These are phyloP conservation scores for Hylaea fasciaria DNA, from an alignment of 2,888 invertebrate genomes.

Conservation along the genomic window DNA sequence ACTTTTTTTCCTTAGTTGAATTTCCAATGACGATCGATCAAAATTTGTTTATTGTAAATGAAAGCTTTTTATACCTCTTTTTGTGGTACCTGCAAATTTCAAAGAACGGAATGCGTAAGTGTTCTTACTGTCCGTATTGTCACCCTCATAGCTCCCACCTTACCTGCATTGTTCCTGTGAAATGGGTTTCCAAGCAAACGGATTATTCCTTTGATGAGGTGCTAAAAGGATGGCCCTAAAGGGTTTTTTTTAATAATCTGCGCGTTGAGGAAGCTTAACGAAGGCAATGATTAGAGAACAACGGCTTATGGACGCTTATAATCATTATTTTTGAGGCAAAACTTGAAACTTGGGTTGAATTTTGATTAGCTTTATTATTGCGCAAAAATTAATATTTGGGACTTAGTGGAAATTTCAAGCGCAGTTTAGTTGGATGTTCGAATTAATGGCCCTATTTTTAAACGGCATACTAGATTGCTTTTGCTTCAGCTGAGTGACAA, in stretches of 20 bases:
- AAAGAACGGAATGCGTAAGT: neutral
- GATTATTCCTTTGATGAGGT: slow-evolving; percentile 53
- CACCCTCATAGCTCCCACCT: slow-evolving; percentile 30
- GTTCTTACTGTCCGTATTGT: neutral
- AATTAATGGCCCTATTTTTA: no score
- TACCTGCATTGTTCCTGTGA: slow-evolving; percentile 43
- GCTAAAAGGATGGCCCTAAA: slow-evolving; percentile 38
- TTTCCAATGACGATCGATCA: neutral
- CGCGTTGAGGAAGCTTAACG: slow-evolving; percentile 22
- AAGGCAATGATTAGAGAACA: slow-evolving; percentile 22
- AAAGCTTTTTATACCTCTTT: neutral
- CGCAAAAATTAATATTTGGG: no score
- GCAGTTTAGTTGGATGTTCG: no score
- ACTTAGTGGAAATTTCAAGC: no score
- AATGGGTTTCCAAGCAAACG: slow-evolving; percentile 41
- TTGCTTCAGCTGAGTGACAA: no score
- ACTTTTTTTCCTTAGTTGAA: no score
- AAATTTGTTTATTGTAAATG: neutral
- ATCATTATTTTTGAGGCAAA: slow-evolving; percentile 2
- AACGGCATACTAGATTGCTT: no score
- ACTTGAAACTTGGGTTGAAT: slow-evolving; percentile 1
- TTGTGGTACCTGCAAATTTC: neutral
- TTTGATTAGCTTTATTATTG: neutral
- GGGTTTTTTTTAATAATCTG: slow-evolving; percentile 34
- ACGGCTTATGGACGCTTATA: slow-evolving; percentile 11